These are phyloP conservation scores for Rhipidura dahli DNA, from an alignment of 2,113 vertebrate species.

Conservation along the genomic window DNA sequence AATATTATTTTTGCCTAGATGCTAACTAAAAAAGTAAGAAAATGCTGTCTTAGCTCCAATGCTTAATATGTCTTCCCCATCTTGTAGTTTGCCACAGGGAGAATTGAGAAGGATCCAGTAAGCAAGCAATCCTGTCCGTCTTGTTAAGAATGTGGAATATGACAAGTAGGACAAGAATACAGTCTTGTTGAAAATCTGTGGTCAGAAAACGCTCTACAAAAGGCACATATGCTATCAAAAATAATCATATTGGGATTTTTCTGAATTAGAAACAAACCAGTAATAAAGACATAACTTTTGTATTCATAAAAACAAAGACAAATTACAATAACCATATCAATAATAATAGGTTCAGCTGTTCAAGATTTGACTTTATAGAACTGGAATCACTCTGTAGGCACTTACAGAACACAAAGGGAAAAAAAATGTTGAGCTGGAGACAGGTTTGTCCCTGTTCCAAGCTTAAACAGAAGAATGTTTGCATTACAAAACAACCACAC, in stretches of 20 bases:
- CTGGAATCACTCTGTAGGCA: not conserved
- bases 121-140: not conserved
- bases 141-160: not conserved
- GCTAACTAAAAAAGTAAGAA: not conserved
- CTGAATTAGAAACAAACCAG: not conserved
- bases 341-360: not conserved
- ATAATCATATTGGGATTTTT: not conserved
- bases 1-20: not conserved
- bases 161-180: not conserved
- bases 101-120: not conserved
- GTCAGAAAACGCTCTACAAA: not conserved
- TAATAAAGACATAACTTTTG: not conserved
- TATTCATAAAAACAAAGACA: not conserved
- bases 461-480: not conserved
- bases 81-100: not conserved
- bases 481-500: not conserved
- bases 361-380: not conserved
- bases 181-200: not conserved
- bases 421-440: rapidly evolving
- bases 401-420: not conserved
- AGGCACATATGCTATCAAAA: not conserved
- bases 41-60: not conserved
- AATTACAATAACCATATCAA: not conserved
- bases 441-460: not conserved
- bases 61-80: not conserved